A percentile compares a stretch with the other conserved stretches of the same genome.
These are phyloP conservation scores for Drosophila infuscata DNA, from an alignment of 2,888 invertebrate genomes.

Conservation along the genomic window DNA sequence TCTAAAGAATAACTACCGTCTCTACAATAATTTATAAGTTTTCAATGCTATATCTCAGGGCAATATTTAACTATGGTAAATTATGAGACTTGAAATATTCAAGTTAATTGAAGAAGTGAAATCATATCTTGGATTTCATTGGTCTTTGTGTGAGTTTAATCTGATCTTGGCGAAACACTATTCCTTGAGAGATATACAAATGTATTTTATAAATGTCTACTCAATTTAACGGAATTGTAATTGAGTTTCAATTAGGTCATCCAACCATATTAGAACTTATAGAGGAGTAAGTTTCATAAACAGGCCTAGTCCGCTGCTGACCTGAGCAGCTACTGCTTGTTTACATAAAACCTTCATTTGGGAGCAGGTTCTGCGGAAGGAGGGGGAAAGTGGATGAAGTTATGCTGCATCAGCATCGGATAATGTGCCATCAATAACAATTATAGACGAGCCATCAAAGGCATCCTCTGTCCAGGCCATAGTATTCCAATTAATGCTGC, in stretches of 20 bases:
- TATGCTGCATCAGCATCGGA: conserved; percentile 20
- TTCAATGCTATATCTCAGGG: not conserved
- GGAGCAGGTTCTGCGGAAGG: not conserved
- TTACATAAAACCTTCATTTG: conserved; percentile 42
- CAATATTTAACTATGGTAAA: not conserved
- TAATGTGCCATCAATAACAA: conserved; percentile 76
- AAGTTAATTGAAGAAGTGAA: not conserved
- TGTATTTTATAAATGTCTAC: too few species aligned
- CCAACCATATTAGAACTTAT: not conserved
- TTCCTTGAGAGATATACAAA: not conserved
- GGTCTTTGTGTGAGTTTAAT: not conserved
- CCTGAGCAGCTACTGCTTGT: conserved; percentile 21
- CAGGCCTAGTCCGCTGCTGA: conserved; percentile 26
- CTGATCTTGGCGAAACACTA: not conserved
- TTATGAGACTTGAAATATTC: not conserved
- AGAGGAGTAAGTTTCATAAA: conserved; percentile 21
- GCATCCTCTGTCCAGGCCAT: conserved; percentile 57
- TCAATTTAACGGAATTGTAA: not conserved
- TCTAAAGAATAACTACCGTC: too few species aligned
- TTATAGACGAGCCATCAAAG: conserved; percentile 63
- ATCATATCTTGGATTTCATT: not conserved
- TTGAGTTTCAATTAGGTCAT: conserved; percentile 12
- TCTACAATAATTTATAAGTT: too few species aligned
- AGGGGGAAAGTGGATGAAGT: conserved; percentile 10
- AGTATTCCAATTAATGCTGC: conserved; percentile 75